Evolutionary conservation across 2,113 vertebrate genomes (phyloP).

Genomic region (Indicator indicator): DNA sequence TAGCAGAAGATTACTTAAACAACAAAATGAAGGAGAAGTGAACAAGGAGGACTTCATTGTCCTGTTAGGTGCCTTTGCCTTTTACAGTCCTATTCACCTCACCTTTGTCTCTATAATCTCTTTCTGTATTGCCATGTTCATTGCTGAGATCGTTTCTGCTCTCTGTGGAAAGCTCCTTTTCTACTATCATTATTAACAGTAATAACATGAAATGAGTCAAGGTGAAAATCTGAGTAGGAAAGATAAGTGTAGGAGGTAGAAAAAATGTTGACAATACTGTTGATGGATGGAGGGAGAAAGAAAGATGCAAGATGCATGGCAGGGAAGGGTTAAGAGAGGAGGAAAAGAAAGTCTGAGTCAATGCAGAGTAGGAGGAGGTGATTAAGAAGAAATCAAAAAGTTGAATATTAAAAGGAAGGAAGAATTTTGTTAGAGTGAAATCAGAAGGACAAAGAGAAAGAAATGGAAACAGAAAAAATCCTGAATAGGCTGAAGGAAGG

Average conservation of each 20-base stretch:
- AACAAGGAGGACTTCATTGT: background rate
- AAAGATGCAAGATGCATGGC: background rate
- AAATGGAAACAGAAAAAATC: background rate
- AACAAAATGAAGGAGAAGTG: background rate
- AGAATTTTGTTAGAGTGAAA: conserved; percentile 14
- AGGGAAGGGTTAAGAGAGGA: conserved; percentile 21
- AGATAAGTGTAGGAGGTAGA: conserved; percentile 39
- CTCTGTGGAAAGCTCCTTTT: background rate
- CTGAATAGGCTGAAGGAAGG: conserved; percentile 2
- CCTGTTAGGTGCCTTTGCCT: background rate
- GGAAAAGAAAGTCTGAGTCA: conserved; percentile 59
- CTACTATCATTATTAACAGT: conserved; percentile 15
- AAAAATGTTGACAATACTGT: background rate
- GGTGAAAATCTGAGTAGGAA: background rate
- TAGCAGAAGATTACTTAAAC: background rate
- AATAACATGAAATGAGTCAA: conserved; percentile 49
- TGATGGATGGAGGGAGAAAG: background rate
- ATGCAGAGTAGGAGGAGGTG: conserved; percentile 60
- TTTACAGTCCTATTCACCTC: background rate
- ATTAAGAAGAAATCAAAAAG: conserved; percentile 58
- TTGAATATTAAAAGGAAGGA: conserved; percentile 28
- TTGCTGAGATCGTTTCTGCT: background rate
- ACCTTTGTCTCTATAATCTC: background rate
- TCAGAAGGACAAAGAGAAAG: background rate
- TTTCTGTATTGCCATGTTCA: background rate